These are phyloP conservation scores for Parthenolecanium corni DNA, from an alignment of 2,888 invertebrate genomes.

Conservation along the genomic window DNA sequence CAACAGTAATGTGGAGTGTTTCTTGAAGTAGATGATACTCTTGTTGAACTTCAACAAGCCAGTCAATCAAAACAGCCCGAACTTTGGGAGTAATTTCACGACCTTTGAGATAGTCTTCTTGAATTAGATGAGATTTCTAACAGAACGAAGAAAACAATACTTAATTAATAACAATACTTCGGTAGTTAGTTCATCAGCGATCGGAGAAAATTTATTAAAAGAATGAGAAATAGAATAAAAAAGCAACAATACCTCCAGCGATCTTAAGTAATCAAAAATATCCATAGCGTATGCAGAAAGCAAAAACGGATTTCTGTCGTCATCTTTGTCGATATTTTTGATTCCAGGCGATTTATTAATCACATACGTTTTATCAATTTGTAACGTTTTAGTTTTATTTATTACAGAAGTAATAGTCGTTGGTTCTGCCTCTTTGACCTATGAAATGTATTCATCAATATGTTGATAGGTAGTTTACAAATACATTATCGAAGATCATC, in stretches of 20 bases:
- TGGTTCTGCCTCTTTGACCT: not conserved
- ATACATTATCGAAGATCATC: not conserved
- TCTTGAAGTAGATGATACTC: constrained; percentile 77
- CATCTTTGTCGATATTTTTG: constrained; percentile 64
- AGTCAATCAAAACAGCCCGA: constrained; percentile 81
- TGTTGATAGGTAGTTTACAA: not conserved
- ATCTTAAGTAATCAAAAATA: constrained; percentile 70
- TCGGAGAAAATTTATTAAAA: too few species aligned
- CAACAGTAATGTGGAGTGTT: constrained; percentile 77
- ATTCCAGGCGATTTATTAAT: constrained; percentile 34
- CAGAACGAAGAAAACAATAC: too few species aligned
- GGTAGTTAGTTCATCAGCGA: too few species aligned
- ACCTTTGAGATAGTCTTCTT: constrained; percentile 52
- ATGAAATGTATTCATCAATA: not conserved
- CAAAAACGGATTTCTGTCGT: constrained; percentile 61
- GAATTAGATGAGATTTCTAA: constrained; percentile 50
- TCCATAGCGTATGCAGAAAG: constrained; percentile 78
- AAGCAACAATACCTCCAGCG: constrained; percentile 49
- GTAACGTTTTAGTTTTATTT: constrained; percentile 10
- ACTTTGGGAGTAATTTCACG: constrained; percentile 61
- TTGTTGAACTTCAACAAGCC: constrained; percentile 83
- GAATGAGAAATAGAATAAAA: not conserved
- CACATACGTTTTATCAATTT: not conserved
- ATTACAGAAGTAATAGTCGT: not conserved
- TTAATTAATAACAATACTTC: too few species aligned